Base-by-base conservation (phyloP, 2,888 invertebrate genomes). In the Zonitis immaculata region DNA sequence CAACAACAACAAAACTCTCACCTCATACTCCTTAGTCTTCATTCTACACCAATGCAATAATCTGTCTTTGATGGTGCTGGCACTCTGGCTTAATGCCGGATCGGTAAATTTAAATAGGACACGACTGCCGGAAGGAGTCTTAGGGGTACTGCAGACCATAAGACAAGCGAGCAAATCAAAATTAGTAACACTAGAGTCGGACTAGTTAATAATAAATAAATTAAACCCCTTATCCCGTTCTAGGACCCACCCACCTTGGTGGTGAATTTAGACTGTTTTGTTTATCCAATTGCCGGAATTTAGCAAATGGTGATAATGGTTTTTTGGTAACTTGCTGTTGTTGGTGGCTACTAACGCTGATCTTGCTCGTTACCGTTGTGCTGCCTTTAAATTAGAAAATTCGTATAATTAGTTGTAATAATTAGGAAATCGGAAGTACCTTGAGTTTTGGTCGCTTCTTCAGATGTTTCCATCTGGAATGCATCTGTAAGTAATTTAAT, bases 11-110 rank as follows among this genome's bases (percentile, higher is more conserved):
- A 32, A 22, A 45, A 44, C 39, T 60, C 65, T 66, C 89, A 95
- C 96, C 90, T 95, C 89, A 81, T 97, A 97, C 82, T 92, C 95
- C 83, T 89, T 88, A 73, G 95, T 95, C 86, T 95, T 95, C 82
- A 90, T 89, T 80, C 92, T 91, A 83, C 93, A 93, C 97, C 97
- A 97, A 79, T 89, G 87, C 80, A 97, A 87, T 77, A 97, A 85
- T 79, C 94, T 87, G 77, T 96, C 95, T 87, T 96, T 97, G 79
- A 95, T 92, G 80, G 92, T 90, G 80, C 87, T 88, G 73, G 95
- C 95, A 81, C 91, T 93, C 78, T 89, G 87, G 78, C 86, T 87
- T 81, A 95, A 85, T 79, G 87, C 86, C 74, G 91, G 89, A 81
- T 91, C 91, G 78, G 90, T 91, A 84, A 92, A 91, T 86, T 87